Conservation (phyloP, 1,140 invertebrate genomes). For the Megalopta genalis region DNA sequence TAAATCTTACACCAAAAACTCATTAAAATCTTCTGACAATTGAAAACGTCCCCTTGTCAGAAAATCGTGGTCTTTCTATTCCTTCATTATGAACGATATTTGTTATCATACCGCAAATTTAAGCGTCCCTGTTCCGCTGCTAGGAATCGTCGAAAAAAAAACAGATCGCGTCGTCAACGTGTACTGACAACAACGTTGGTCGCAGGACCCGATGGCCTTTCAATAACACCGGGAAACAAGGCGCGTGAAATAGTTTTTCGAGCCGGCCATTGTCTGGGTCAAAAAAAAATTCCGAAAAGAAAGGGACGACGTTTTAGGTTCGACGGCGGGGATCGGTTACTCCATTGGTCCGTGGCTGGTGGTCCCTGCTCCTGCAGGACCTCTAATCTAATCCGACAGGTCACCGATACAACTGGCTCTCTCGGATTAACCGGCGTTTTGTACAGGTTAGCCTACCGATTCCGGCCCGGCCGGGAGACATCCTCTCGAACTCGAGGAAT, state of each 20-base stretch:
- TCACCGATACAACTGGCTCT: conserved; percentile 65
- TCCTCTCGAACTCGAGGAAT: conserved; percentile 25
- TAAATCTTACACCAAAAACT: too few species aligned
- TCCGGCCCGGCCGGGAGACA: conserved; percentile 35
- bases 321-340: conserved; percentile 64
- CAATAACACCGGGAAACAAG: not conserved
- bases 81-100: too few species aligned
- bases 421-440: conserved; percentile 70
- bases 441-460: conserved; percentile 71
- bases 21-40: too few species aligned
- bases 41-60: too few species aligned
- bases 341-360: conserved; percentile 59
- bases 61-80: too few species aligned
- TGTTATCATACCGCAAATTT: too few species aligned
- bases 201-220: too few species aligned
- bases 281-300: conserved; percentile 35
- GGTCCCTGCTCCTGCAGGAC: conserved; percentile 57
- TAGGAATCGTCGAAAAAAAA: too few species aligned
- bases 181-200: too few species aligned
- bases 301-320: conserved; percentile 40
- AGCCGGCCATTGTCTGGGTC: not conserved
- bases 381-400: conserved; percentile 73
- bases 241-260: conserved; percentile 7
- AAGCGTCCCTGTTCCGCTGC: too few species aligned
- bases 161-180: too few species aligned